Percentiles rank a stretch among this genome's conserved stretches.
Conservation (phyloP, 64 coral and sea anemone species). For the Astreopora myriophthalma region DNA sequence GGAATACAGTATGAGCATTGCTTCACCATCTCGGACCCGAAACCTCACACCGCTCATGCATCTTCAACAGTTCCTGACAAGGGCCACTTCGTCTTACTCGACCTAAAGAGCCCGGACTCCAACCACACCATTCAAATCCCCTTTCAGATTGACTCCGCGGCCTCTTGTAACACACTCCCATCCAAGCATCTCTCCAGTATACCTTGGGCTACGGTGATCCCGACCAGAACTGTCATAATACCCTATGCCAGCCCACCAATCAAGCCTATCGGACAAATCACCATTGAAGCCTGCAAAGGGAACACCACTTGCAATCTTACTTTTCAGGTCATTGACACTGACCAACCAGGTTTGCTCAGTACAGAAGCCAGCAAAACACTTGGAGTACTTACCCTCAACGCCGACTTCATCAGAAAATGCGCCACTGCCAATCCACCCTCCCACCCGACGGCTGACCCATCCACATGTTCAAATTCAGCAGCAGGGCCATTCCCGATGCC, state of each 20-base stretch:
- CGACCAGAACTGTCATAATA: not conserved
- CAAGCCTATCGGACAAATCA: not conserved
- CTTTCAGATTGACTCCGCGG: conserved; percentile 45
- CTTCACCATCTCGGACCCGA: not conserved
- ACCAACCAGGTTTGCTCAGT: conserved; percentile 48
- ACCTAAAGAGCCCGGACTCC: not conserved
- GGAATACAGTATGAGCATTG: conserved; percentile 8
- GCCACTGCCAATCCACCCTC: not conserved
- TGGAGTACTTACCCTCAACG: not conserved
- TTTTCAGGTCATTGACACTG: conserved; percentile 37
- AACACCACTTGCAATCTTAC: not conserved
- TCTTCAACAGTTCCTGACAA: not conserved
- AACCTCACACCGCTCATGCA: not conserved
- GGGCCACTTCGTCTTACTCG: conserved; percentile 23
- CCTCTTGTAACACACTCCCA: conserved; percentile 45
- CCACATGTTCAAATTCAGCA: not conserved
- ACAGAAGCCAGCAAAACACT: conserved; percentile 49
- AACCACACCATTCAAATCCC: conserved; percentile 15
- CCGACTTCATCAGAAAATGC: conserved; percentile 32
- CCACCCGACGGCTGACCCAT: not conserved
- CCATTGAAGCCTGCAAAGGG: not conserved
- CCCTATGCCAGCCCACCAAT: conserved; percentile 43
- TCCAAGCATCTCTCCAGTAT: conserved; percentile 19
- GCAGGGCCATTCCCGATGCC: not conserved
- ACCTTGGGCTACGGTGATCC: not conserved